Evolutionary conservation across 2,113 vertebrate species (phyloP), one percentile per base, ranked within the genome.

Genomic region (Sporophila hypoxantha): DNA sequence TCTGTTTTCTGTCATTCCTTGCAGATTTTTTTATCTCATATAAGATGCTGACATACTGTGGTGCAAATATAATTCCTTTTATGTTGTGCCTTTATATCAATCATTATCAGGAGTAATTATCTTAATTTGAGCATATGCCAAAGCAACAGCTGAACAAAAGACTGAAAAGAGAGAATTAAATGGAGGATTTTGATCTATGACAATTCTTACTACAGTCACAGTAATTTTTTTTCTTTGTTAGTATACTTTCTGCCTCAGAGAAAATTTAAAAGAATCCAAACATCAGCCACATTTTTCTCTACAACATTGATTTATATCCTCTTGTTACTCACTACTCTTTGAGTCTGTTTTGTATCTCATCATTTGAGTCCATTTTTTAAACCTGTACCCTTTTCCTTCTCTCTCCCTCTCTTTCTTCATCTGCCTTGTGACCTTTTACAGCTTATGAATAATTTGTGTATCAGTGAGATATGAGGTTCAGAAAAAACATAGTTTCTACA

Each of bases 401-500:
- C n/a, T 85, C 71, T 92, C 39, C 27, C 7, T 69, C 10, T 84
- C 27, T 75, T 53, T 88, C 69, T 75, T 82, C 75, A 84, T 85
- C 47, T 92, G 59, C 53, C 32, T 83, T 70, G 34, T 94, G 81
- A 92, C 76, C 94, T 94, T 96, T 94, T 66, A 83, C 20, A 88
- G 76, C 46, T 94, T 87, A 91, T 93, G 37, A 82, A 96, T 95
- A 94, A 96, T 93, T 95, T 94, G 53, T 91, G 8, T 59, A 87
- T 79, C 60, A 92, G 32, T 82, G 82, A 95, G 59, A 37, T 71
- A 79, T 34, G 66, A 92, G 17, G 22, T 82, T 88, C 82, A 90
- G 62, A 76, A 90, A 76, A 94, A 74, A 29, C 21, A 68, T 30
- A 39, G 16, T 82, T 94, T 74, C 77, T 76, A 74, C 67, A 86